Evolutionary conservation across 1,140 invertebrate species (phyloP), one percentile per base, ranked within the genome.

Genomic region (Drosophila novamexicana): DNA sequence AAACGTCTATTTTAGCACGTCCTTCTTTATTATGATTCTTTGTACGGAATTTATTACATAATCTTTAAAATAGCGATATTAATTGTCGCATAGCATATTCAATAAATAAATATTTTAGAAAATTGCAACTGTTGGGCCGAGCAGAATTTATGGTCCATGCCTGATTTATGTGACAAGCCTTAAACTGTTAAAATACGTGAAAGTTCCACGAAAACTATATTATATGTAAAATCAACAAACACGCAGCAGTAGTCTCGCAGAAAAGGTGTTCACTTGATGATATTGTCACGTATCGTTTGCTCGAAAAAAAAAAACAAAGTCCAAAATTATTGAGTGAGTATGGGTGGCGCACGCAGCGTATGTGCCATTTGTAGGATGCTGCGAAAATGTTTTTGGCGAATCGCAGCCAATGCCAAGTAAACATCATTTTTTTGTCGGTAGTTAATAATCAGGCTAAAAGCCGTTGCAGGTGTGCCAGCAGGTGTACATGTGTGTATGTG

Each of bases 391-490:
- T 57, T 29, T 67, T 69, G 56, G 37, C 18, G 47, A 70, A 83
- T 77, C 79, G 72, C 56, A 82, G 45, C 71, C 75, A 79, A 79
- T 79, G 75, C 72, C 83, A 79, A 82, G 79, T 88, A 88, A 86
- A 79, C 76, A 86, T 88, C 79, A 88, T 79, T 88, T 83, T 85
- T 69, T 70, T 66, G 39, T 36, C 37, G 49, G 62, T 40, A 71
- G 83, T 82, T 76, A 89, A 89, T 84, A 88, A 82, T 89, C 84
- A 88, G 66, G 80, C 83, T 89, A 89, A 88, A 90, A 80, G 84
- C 84, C 66, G 77, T 29, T 29, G 22, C 22, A 29, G 22, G 22
- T 29, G 22, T 29, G 22, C 42, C 63, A 39, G 36, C 44, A 32
- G 5, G 12, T 37, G 58, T 36, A 53, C 39, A 37, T 57, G 32